Evolutionary conservation across 2,113 vertebrate genomes (phyloP), one percentile per base, ranked within the genome.

Genomic region (Antigone vipio): DNA sequence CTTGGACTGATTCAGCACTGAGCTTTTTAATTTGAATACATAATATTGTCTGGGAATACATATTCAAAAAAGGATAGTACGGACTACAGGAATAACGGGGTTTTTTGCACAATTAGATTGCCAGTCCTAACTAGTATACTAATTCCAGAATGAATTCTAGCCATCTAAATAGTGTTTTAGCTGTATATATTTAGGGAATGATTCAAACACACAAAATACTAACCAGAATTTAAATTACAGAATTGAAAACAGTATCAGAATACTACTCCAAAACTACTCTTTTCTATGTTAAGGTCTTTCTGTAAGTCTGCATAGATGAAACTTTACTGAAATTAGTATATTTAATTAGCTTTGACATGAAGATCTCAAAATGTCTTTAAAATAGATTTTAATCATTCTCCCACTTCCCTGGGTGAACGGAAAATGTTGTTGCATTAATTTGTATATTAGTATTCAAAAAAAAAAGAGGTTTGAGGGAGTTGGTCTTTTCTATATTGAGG

Each of bases 11-110:
- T 68, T 85, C 73, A 85, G 44, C 44, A 74, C 9, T 47, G 73
- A 96, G 45, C 2, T 92, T 94, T 85, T 79, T 63, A 75, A 96
- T 95, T 88, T 93, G 60, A 89, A 82, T 92, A 45, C 27, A 68
- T 91, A 95, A 92, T 81, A 78, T 78, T 95, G 40, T 56, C 60
- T 91, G 64, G 79, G 44, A 93, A 93, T 93, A 72, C 34, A 85
- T 45, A 74, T 56, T 69, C 23, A 35, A 64, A 35, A 88, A 69
- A 92, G 18, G 40, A 66, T 20, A 68, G 92, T 63, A 84, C 49
- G 4, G 44, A 71, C 64, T 56, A 27, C 27, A 91, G 19, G 34
- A 89, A 76, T 62, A 76, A 26, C 3, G 15, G 44, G 15, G 44
- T 40, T 44, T 20, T 32, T 38, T 9, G 35, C 35, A 32, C 12